These are phyloP conservation scores for Onychorhynchus coronatus DNA, from an alignment of 2,113 vertebrate species.

Conservation along the genomic window DNA sequence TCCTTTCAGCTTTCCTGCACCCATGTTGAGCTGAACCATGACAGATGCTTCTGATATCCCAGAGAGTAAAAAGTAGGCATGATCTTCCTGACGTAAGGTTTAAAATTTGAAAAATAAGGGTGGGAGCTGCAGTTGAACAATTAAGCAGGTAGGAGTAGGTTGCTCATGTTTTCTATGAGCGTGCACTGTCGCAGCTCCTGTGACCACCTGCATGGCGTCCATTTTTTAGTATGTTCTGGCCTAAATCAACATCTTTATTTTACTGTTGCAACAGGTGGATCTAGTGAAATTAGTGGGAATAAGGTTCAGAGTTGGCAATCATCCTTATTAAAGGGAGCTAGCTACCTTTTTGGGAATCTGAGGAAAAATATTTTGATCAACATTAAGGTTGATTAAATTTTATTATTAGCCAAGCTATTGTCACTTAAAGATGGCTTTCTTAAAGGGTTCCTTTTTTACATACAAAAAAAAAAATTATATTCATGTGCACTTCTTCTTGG, in stretches of 20 bases:
- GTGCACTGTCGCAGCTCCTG: accelerated
- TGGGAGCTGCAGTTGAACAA: neutral
- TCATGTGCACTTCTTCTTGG: neutral
- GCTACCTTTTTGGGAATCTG: neutral
- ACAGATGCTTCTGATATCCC: neutral
- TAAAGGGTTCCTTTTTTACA: neutral
- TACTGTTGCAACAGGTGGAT: neutral
- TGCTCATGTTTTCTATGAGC: neutral
- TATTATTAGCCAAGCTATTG: neutral
- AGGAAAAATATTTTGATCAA: neutral
- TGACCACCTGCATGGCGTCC: neutral
- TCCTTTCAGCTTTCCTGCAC: neutral
- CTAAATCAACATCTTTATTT: neutral
- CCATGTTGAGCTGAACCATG: neutral
- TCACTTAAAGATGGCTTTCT: neutral
- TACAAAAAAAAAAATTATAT: neutral
- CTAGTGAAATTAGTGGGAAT: neutral
- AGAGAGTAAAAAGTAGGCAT: neutral
- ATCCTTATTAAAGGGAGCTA: neutral
- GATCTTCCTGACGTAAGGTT: neutral
- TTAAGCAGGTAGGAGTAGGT: neutral
- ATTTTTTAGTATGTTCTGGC: neutral
- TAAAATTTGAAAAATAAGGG: neutral
- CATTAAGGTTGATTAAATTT: neutral
- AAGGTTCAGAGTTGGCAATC: neutral